Evolutionary conservation across 2,113 vertebrate genomes (phyloP).

Genomic region (Stigmatopora argus): DNA sequence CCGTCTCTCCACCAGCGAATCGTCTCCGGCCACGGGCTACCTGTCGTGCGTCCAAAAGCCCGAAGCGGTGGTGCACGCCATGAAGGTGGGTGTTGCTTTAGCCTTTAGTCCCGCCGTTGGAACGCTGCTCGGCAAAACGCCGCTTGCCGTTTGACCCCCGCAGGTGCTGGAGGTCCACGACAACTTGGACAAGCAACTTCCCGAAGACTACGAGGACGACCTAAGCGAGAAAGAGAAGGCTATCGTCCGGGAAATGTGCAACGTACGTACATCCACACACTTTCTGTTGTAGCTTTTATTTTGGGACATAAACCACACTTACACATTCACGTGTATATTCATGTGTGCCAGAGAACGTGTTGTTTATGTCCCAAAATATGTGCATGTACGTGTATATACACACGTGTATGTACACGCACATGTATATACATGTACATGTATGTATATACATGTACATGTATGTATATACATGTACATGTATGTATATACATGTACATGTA

Average conservation of each 20-base stretch:
- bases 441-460: too few relatives aligned
- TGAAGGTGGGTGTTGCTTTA: constrained; percentile 77
- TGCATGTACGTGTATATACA: too few relatives aligned
- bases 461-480: too few relatives aligned
- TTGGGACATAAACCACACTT: not conserved
- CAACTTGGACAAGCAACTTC: constrained; percentile 86
- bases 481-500: too few relatives aligned
- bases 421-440: too few relatives aligned
- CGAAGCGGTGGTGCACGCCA: constrained; percentile 90
- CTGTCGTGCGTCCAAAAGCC: constrained; percentile 84
- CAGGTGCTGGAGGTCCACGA: constrained; percentile 95
- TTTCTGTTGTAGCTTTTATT: too few relatives aligned
- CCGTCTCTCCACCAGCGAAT: constrained; percentile 77
- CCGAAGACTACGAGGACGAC: constrained; percentile 86
- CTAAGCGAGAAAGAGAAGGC: constrained; percentile 95
- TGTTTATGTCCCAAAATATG: not conserved
- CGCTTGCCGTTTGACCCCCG: not conserved
- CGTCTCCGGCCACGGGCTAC: constrained; percentile 78
- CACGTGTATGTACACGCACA: too few relatives aligned
- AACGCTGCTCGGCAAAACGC: not conserved
- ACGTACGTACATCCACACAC: constrained; percentile 66
- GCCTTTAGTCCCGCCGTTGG: not conserved
- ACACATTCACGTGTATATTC: not conserved
- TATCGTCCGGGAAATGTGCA: constrained; percentile 94
- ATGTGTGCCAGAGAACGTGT: not conserved